Base-by-base conservation (phyloP, 2,888 invertebrate species). In the Herminia tarsipennalis region DNA sequence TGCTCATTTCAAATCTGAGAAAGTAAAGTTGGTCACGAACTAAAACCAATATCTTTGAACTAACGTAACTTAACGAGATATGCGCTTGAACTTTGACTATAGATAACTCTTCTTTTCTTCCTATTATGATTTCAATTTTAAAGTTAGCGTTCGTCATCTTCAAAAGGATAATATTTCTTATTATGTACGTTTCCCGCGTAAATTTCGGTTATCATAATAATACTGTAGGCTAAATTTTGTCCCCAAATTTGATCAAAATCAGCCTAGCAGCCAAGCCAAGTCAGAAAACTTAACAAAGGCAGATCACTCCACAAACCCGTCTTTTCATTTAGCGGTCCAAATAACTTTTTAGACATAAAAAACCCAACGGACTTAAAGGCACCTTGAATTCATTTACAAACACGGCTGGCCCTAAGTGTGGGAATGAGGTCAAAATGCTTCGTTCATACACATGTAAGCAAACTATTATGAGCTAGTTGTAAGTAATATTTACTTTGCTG, bases 341-440 rank as follows among this genome's bases (percentile, higher is more conserved):
- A n/a, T n/a, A n/a, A n/a, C n/a, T n/a, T n/a, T n/a, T n/a, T n/a
- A n/a, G n/a, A n/a, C n/a, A n/a, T n/a, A n/a, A n/a, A n/a, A n/a
- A n/a, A n/a, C n/a, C n/a, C n/a, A n/a, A n/a, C n/a, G n/a, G n/a
- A n/a, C n/a, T n/a, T n/a, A n/a, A n/a, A 20, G 37, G 25, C 38
- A 56, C 63, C 59, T 59, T 63, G 41, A 56, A 59, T 56, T 49
- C 8, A 30, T 52, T 47, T 44, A 43, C 63, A 56, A 59, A 52
- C 43, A 43, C 29, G 20, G 14, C 27, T 9, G 22, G 14, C 35
- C 43, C 34, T 9, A 45, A 50, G 45, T 59, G 46, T 44, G 43
- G 22, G 59, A 56, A 59, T 43, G 44, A 35, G 60, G 63, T 46
- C 53, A 47, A 17, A 52, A 40, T 29, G 18, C 27, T 33, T 22